Conservation (phyloP, 2,888 invertebrate genomes). For the Patella ulyssiponensis region DNA sequence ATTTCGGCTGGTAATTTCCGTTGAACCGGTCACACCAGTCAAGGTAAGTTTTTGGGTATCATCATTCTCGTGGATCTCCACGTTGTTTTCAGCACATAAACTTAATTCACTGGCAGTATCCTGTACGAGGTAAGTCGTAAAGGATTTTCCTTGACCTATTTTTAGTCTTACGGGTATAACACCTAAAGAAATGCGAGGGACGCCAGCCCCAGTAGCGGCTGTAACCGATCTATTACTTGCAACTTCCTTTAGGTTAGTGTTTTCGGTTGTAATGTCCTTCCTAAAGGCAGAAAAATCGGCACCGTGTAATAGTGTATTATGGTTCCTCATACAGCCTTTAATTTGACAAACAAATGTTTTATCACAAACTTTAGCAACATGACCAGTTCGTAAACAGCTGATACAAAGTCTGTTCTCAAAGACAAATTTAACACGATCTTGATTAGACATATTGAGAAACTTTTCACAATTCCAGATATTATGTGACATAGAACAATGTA, state of each 20-base stretch:
- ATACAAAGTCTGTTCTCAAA: not conserved
- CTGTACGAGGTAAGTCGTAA: too few relatives aligned
- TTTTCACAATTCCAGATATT: not conserved
- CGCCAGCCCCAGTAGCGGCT: not conserved
- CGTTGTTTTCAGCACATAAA: not conserved
- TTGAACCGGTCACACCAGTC: not conserved
- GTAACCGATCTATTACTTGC: not conserved
- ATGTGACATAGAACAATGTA: not conserved
- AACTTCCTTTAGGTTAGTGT: not conserved
- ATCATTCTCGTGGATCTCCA: not conserved
- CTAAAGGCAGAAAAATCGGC: not conserved
- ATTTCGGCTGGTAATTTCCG: not conserved
- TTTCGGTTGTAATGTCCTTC: not conserved
- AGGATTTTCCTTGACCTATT: not conserved
- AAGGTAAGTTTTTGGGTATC: not conserved
- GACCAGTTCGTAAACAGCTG: not conserved
- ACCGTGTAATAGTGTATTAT: not conserved
- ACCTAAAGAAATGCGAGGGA: not conserved
- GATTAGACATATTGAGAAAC: not conserved
- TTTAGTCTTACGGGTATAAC: not conserved
- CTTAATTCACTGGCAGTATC: not conserved
- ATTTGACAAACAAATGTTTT: too few relatives aligned
- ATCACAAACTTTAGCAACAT: not conserved
- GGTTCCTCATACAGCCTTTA: not conserved
- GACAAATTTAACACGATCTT: not conserved